Evolutionary conservation across 2,113 vertebrate genomes (phyloP).

Genomic region (Morone chrysops): DNA sequence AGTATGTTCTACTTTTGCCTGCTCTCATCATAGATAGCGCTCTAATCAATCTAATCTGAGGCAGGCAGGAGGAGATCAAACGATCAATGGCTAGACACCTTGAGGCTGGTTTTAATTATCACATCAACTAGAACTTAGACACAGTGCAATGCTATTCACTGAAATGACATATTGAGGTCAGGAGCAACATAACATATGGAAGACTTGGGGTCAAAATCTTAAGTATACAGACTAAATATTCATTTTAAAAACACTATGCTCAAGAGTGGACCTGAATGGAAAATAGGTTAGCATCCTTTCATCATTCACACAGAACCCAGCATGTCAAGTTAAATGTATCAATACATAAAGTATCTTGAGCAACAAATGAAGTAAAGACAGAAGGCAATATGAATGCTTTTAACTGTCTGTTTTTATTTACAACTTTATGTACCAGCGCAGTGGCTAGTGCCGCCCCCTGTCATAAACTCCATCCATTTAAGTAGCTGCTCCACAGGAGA

Average conservation of each 20-base stretch:
- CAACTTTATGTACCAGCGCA: neutral
- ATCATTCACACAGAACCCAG: neutral
- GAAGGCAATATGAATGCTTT: neutral
- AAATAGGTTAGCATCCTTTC: neutral
- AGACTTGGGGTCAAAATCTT: neutral
- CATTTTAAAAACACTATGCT: neutral
- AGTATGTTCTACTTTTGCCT: neutral
- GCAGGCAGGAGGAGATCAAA: constrained; percentile 38
- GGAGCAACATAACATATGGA: neutral
- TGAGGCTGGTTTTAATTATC: constrained; percentile 50
- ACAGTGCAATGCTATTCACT: neutral
- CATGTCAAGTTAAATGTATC: neutral
- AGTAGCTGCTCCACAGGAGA: constrained; percentile 38
- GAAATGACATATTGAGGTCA: constrained; percentile 11
- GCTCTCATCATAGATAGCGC: constrained; percentile 43
- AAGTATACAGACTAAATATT: neutral
- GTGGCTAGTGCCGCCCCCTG: neutral
- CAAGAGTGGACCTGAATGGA: neutral
- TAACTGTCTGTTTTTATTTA: neutral
- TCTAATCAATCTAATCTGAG: constrained; percentile 51
- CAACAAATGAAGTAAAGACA: neutral
- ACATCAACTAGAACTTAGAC: constrained; percentile 17
- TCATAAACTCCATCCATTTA: constrained; percentile 24
- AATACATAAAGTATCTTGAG: neutral
- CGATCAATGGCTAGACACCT: constrained; percentile 55